Evolutionary conservation across 1,140 invertebrate genomes (phyloP).

Genomic region (Euura lappo): DNA sequence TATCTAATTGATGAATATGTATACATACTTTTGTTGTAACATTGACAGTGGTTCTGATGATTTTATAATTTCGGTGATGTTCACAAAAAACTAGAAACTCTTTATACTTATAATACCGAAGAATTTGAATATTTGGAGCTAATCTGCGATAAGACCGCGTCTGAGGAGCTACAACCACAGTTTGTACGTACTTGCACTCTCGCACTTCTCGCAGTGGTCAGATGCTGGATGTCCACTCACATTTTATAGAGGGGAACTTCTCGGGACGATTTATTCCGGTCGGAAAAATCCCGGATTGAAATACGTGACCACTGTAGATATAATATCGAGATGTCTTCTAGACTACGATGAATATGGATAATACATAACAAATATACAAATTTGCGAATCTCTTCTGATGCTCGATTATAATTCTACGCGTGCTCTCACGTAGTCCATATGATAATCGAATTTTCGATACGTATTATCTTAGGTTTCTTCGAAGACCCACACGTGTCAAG

Average conservation of each 20-base stretch:
- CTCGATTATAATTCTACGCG: background rate
- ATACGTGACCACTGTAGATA: background rate
- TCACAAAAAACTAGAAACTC: too few relatives aligned
- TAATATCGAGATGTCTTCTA: background rate
- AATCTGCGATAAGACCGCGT: too few relatives aligned
- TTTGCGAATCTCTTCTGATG: background rate
- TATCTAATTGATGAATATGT: too few relatives aligned
- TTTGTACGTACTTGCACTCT: background rate
- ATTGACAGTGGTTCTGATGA: too few relatives aligned
- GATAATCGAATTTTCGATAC: too few relatives aligned
- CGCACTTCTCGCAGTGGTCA: constrained; percentile 32
- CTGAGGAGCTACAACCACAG: background rate
- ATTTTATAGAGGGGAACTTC: constrained; percentile 40
- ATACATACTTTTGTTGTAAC: too few relatives aligned
- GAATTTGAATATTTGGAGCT: too few relatives aligned
- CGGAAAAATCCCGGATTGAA: constrained; percentile 31
- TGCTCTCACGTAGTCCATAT: background rate
- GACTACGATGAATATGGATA: background rate
- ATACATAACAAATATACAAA: too few relatives aligned
- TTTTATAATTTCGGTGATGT: too few relatives aligned
- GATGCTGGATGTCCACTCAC: constrained; percentile 40
- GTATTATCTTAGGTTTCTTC: too few relatives aligned
- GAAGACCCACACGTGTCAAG: too few relatives aligned
- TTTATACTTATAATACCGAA: too few relatives aligned
- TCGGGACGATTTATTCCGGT: constrained; percentile 27